Conservation (phyloP, 2,797 vertebrate species). For the Carcharodon carcharias region DNA sequence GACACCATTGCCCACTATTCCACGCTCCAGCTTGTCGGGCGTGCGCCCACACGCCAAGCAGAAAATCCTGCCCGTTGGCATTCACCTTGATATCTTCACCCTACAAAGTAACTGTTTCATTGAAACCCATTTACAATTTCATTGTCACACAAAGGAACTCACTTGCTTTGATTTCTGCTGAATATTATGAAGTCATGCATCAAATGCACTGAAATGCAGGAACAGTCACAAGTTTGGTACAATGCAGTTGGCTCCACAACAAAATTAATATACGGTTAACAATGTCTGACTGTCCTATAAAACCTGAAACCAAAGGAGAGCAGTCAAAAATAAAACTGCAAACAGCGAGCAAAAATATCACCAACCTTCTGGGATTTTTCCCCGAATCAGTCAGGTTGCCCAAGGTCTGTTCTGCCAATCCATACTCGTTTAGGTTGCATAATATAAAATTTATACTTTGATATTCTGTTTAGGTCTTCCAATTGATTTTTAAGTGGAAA, state of each 20-base stretch:
- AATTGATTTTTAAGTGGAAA: conserved; percentile 29
- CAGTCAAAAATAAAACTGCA: background rate
- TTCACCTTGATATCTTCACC: background rate
- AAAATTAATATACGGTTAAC: background rate
- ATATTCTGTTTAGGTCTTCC: conserved; percentile 21
- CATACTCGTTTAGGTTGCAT: background rate
- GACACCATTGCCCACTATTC: too few species aligned
- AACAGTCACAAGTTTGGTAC: background rate
- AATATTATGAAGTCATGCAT: background rate
- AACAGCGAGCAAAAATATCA: background rate
- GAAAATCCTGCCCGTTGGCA: background rate
- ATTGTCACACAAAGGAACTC: background rate
- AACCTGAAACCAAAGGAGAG: background rate
- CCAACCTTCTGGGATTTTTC: background rate
- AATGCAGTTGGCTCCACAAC: background rate
- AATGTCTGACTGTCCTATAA: background rate
- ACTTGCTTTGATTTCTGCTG: background rate
- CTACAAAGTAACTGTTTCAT: background rate
- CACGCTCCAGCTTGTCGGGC: too few species aligned
- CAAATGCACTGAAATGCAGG: background rate
- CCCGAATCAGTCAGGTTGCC: background rate
- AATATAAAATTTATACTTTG: conserved; percentile 4
- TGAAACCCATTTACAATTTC: background rate
- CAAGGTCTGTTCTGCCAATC: background rate
- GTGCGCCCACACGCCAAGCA: too few species aligned